Conservation (phyloP, 2,888 invertebrate genomes). For the Ferrisia virgata region DNA sequence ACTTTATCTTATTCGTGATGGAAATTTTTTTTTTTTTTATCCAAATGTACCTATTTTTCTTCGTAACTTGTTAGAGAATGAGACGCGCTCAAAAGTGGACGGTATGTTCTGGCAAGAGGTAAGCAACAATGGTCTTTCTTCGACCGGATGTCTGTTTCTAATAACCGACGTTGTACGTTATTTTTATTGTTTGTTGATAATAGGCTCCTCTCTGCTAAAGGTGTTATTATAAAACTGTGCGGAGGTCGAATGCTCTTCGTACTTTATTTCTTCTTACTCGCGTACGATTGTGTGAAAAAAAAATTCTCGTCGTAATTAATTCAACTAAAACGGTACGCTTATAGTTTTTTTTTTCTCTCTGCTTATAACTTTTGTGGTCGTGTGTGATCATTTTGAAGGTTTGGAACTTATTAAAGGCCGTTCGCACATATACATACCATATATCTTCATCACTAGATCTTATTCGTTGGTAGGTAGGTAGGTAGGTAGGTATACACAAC, state of each 20-base stretch:
- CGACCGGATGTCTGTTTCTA: conserved; percentile 40
- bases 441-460: too few relatives aligned
- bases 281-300: conserved; percentile 24
- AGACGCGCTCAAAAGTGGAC: conserved; percentile 9
- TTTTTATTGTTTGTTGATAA: conserved; percentile 42
- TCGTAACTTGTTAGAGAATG: background rate
- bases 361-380: background rate
- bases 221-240: conserved; percentile 37
- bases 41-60: background rate
- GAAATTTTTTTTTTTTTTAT: background rate
- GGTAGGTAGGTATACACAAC: background rate
- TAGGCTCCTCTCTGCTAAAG: conserved; percentile 24
- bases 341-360: too few relatives aligned
- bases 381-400: background rate
- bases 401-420: background rate
- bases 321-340: background rate
- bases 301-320: background rate
- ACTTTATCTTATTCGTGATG: background rate
- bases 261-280: background rate
- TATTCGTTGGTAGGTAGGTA: too few relatives aligned
- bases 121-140: conserved; percentile 35
- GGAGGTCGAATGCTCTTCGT: conserved; percentile 31
- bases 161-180: conserved; percentile 38
- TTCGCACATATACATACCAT: background rate
- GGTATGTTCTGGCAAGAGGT: background rate